phyloP scores from a whole-genome alignment of 2,888 invertebrate species.

The Drosophila borborema region DNA sequence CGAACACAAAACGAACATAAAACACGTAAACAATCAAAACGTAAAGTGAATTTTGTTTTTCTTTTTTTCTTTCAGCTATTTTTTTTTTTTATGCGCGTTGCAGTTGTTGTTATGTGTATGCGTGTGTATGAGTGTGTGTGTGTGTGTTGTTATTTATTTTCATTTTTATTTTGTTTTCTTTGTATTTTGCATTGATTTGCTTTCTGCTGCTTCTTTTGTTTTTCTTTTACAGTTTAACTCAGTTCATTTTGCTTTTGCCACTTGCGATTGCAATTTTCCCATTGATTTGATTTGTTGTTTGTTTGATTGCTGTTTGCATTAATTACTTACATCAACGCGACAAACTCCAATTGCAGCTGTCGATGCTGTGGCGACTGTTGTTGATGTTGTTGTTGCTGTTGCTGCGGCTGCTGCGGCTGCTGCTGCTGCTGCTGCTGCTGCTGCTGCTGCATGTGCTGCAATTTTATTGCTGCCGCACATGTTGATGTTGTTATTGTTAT shows the following conservation, averaged over 20 bases:
- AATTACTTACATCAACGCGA: conserved; percentile 83
- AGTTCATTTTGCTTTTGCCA: conserved; percentile 7
- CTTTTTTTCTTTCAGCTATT: conserved; percentile 1
- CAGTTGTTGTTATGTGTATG: background rate
- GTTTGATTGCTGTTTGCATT: conserved; percentile 9
- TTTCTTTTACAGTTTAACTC: background rate
- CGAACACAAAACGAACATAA: conserved; percentile 60
- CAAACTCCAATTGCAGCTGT: conserved; percentile 75
- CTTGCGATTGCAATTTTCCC: conserved; percentile 3
- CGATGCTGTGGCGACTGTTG: conserved; percentile 49
- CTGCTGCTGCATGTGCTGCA: conserved; percentile 44
- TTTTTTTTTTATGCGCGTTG: conserved; percentile 1
- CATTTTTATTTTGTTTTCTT: background rate
- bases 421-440: conserved; percentile 59
- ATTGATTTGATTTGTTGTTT: background rate
- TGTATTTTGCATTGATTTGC: background rate
- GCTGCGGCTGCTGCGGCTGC: conserved; percentile 33
- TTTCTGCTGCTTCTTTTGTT: background rate
- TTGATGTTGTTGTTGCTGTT: conserved; percentile 4
- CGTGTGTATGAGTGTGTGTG: conserved; percentile 2
- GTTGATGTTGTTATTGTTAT: conserved; percentile 43
- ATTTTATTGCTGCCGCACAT: conserved; percentile 40
- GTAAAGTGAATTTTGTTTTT: conserved; percentile 34
- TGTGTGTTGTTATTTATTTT: background rate
- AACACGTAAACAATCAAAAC: conserved; percentile 55